These are phyloP conservation scores for human DNA, from an alignment of 2,113 vertebrate species.

Conservation along the genomic window DNA sequence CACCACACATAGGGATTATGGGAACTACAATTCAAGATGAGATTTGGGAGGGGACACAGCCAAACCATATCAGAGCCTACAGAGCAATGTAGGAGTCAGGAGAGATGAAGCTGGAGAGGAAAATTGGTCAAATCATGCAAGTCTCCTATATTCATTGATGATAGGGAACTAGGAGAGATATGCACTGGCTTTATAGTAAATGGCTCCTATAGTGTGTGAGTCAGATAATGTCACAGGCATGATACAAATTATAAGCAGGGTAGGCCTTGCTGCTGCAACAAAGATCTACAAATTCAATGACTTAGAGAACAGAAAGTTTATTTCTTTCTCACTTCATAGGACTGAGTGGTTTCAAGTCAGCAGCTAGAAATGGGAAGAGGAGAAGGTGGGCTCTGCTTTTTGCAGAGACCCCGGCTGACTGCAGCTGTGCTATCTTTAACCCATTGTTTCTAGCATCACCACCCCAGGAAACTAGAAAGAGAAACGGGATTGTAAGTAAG, in stretches of 20 bases:
- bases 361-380: neutral
- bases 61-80: too few species aligned
- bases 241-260: neutral
- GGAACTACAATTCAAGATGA: too few species aligned
- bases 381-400: neutral
- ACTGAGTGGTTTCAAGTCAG: neutral
- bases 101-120: neutral
- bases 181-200: neutral
- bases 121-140: neutral
- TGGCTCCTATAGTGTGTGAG: neutral
- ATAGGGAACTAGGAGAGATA: neutral
- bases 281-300: neutral
- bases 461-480: neutral
- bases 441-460: neutral
- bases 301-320: neutral
- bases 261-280: neutral
- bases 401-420: neutral
- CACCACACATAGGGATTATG: too few species aligned
- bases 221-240: neutral
- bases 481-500: neutral
- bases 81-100: neutral
- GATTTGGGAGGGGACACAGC: too few species aligned
- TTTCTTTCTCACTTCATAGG: neutral
- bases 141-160: neutral
- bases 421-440: neutral